phyloP scores from a whole-genome alignment of 2,113 vertebrate species.

The Galemys pyrenaicus region DNA sequence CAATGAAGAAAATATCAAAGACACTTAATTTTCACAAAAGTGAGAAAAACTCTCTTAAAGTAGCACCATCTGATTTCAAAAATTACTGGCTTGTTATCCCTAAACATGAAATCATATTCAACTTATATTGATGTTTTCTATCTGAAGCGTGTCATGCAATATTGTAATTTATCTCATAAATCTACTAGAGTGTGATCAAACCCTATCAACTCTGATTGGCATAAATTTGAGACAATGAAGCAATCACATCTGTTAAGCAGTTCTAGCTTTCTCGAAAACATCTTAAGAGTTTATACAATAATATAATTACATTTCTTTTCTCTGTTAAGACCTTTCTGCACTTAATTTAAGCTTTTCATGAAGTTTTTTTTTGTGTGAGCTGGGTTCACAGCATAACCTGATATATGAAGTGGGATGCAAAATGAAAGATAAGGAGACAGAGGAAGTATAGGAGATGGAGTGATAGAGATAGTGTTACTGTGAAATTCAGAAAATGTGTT shows the following conservation, averaged over 20 bases:
- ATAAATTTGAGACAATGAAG: constrained; percentile 73
- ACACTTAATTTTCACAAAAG: constrained; percentile 62
- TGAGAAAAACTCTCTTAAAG: constrained; percentile 60
- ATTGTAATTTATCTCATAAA: constrained; percentile 75
- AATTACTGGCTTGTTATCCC: constrained; percentile 68
- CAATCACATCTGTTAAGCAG: constrained; percentile 58
- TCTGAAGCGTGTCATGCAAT: constrained; percentile 61
- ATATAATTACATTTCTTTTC: constrained; percentile 39
- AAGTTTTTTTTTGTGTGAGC: neutral
- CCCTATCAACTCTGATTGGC: constrained; percentile 65
- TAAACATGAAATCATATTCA: constrained; percentile 65
- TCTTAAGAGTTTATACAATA: constrained; percentile 66
- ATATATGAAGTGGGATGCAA: neutral
- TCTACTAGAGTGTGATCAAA: constrained; percentile 68
- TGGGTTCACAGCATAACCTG: neutral
- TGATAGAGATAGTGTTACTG: neutral
- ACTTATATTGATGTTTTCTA: constrained; percentile 63
- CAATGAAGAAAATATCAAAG: constrained; percentile 51
- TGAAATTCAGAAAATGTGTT: constrained; percentile 4
- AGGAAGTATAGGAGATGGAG: neutral
- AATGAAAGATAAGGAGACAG: neutral
- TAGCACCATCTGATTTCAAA: constrained; percentile 54
- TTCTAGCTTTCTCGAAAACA: constrained; percentile 40
- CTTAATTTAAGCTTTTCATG: constrained; percentile 18
- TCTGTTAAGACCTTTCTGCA: neutral